Base-by-base conservation (phyloP, 2,888 invertebrate species). In the Diplolepis rosae region DNA sequence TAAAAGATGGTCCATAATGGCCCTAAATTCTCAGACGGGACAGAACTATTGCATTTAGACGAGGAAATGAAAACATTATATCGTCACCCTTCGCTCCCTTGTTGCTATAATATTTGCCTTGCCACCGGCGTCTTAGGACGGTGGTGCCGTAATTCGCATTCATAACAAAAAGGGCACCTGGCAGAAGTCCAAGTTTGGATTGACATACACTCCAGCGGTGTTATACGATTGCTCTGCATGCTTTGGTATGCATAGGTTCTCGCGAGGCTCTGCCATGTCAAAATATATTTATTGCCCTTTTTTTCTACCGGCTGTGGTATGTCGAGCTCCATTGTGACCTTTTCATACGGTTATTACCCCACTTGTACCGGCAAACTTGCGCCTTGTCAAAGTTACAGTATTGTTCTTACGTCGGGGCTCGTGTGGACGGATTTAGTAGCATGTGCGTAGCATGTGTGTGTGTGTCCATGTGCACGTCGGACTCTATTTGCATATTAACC, bases 221-320 rank as follows among this genome's bases (percentile, higher is more conserved):
- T 39, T 61, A 61, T 61, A 61, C 39, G 15, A 61, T 61, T 39
- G 61, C 61, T 24, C 39, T n/a, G 35, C 39, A 39, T 39, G 32
- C 32, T 30, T 30, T 30, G 27, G 35, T 18, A 45, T 45, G 30
- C 54, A 15, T 30, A 54, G 32, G 54, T 18, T 52, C 18, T 61
- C 56, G 67, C 78, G 73, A 77, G 80, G 79, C 78, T 80, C 87
- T 87, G 87, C 87, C 88, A 85, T 88, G 88, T 88, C 88, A 88
- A 88, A 88, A 88, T 88, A 88, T 88, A 88, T 88, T 88, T 88
- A 88, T 88, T 88, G 84, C 87, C 80, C 72, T 79, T 80, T 77
- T 81, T 77, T 80, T 76, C 74, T 69, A 69, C 52, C 74, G 80
- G 78, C 81, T 84, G 87, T 82, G 86, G 86, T 85, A 80, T 87